Evolutionary conservation across 92 coral and sea anemone genomes (phyloP).

Genomic region (Porites rus): DNA sequence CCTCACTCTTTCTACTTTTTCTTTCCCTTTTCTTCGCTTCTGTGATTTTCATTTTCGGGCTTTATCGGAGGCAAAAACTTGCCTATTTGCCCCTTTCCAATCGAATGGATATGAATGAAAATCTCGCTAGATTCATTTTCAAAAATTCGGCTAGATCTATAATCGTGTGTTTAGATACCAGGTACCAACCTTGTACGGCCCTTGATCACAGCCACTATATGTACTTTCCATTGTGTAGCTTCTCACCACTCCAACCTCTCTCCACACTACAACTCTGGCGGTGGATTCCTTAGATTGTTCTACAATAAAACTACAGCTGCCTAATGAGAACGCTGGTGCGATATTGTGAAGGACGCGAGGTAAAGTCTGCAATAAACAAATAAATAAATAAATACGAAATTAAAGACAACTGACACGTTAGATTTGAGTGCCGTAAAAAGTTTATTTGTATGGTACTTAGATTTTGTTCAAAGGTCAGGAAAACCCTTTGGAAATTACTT

Average conservation of each 20-base stretch:
- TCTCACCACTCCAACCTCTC: conserved; percentile 91
- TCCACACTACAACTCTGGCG: conserved; percentile 99
- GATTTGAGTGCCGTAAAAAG: background rate
- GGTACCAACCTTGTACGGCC: conserved; percentile 93
- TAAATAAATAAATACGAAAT: background rate
- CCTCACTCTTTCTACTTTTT: too few species aligned
- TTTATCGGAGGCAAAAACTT: too few species aligned
- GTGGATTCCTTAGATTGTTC: conserved; percentile 96
- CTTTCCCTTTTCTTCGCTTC: too few species aligned
- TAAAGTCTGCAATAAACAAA: conserved; percentile 61
- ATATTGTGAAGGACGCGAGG: conserved; percentile 93
- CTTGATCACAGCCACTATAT: conserved; percentile 98
- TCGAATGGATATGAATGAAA: too few species aligned
- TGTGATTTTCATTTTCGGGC: too few species aligned
- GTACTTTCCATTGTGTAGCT: conserved; percentile 99
- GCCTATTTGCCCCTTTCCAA: too few species aligned
- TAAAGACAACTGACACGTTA: background rate
- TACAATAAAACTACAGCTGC: conserved; percentile 94
- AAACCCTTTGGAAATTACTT: too few species aligned
- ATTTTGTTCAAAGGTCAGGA: too few species aligned
- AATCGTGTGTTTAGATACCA: too few species aligned
- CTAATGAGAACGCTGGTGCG: conserved; percentile 98
- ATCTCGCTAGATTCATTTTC: too few species aligned
- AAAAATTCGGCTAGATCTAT: too few species aligned
- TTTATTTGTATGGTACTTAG: too few species aligned